Conservation (phyloP, 2,797 vertebrate genomes). For the Helicolenus hilgendorfi region DNA sequence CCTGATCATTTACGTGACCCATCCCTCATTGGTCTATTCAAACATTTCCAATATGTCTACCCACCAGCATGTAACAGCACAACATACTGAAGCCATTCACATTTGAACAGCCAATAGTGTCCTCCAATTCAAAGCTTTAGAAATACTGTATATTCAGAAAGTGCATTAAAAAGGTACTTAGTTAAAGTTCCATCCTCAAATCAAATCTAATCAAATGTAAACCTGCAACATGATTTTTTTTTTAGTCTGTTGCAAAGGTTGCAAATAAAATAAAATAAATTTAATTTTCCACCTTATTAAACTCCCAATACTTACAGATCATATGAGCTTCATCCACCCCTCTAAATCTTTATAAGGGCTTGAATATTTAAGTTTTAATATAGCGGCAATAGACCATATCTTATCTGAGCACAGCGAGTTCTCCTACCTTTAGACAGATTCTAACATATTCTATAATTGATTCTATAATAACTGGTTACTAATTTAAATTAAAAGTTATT, state of each 20-base stretch:
- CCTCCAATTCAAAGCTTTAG: no score
- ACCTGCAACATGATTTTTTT: neutral
- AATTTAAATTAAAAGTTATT: no score
- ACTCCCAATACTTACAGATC: neutral
- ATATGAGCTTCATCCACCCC: neutral
- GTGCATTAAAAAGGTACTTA: no score
- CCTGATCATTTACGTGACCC: neutral
- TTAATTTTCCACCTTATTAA: neutral
- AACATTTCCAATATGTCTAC: neutral
- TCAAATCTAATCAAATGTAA: neutral
- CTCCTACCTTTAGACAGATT: neutral
- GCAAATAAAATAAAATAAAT: neutral
- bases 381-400: neutral
- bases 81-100: no score
- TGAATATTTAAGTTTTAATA: neutral
- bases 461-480: no score
- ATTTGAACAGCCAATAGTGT: no score
- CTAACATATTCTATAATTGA: no score
- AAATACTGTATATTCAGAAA: neutral
- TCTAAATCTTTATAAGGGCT: neutral
- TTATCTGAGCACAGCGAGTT: neutral
- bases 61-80: neutral
- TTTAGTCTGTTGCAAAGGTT: neutral
- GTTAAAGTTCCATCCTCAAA: no score
- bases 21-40: neutral